phyloP scores from a whole-genome alignment of 2,113 vertebrate genomes.

The Dinomys branickii region DNA sequence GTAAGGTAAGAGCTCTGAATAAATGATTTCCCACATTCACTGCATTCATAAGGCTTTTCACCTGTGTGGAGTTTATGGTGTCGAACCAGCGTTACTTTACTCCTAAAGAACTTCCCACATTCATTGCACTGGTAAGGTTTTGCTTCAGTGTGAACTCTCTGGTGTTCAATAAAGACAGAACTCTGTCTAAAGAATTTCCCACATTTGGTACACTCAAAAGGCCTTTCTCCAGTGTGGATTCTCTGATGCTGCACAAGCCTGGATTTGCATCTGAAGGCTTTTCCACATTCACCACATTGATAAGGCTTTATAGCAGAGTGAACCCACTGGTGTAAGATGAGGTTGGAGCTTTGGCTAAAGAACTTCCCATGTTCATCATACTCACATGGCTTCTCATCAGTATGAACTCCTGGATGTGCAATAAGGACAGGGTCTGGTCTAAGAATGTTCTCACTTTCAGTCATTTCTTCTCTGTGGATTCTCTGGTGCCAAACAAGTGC shows the following conservation, averaged over 20 bases:
- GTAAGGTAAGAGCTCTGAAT: not conserved
- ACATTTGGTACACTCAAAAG: not conserved
- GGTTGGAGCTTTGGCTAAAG: not conserved
- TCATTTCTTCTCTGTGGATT: not conserved
- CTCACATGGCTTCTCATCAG: not conserved
- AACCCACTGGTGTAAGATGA: not conserved
- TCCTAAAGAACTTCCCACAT: not conserved
- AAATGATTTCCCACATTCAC: not conserved
- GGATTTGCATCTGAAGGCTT: not conserved
- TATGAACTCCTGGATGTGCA: not conserved
- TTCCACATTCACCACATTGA: not conserved
- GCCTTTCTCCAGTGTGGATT: not conserved
- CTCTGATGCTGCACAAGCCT: not conserved
- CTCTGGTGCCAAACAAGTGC: not conserved
- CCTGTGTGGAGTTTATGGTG: constrained; percentile 3
- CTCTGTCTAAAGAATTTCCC: not conserved
- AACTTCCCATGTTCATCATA: not conserved
- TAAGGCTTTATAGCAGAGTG: not conserved
- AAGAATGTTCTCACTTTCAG: not conserved
- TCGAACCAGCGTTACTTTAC: not conserved
- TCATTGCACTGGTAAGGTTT: not conserved
- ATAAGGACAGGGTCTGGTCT: not conserved
- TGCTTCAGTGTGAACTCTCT: not conserved
- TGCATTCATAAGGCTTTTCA: not conserved
- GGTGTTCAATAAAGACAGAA: not conserved